These are phyloP conservation scores for Eucidaris tribuloides DNA, from an alignment of 35 echinoderm and acorn worm genomes.

Conservation along the genomic window DNA sequence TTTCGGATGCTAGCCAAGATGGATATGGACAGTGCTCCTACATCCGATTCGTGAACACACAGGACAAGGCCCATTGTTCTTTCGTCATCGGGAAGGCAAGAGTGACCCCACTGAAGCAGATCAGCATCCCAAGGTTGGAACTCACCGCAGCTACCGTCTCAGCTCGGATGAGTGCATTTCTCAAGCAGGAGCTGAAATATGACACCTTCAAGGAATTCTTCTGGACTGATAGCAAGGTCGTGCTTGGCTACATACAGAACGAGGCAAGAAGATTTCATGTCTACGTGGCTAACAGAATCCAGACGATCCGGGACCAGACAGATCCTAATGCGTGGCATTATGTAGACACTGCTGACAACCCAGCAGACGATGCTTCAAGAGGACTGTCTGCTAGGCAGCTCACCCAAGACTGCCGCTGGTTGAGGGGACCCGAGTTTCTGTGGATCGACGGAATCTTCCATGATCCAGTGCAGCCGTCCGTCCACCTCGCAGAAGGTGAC, in stretches of 20 bases:
- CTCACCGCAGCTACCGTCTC: constrained; percentile 50
- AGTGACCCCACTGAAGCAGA: constrained; percentile 59
- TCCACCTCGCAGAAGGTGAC: not conserved
- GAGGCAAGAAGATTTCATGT: constrained; percentile 45
- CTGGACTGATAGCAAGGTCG: constrained; percentile 53
- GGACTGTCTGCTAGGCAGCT: constrained; percentile 38
- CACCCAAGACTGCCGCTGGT: constrained; percentile 5
- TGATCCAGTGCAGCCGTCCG: not conserved
- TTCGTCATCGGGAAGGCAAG: constrained; percentile 3
- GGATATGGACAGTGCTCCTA: constrained; percentile 64
- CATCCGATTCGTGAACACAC: constrained; percentile 38
- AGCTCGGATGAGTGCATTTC: not conserved
- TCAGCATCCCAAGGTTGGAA: constrained; percentile 49
- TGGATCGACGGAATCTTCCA: not conserved
- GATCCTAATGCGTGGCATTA: constrained; percentile 47
- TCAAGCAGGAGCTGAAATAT: constrained; percentile 35
- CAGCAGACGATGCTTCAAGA: constrained; percentile 66
- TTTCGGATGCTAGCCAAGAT: constrained; percentile 56
- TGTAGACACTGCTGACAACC: constrained; percentile 53
- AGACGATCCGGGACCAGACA: constrained; percentile 48
- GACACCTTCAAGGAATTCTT: constrained; percentile 21
- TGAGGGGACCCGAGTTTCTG: constrained; percentile 53
- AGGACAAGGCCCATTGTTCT: not conserved
- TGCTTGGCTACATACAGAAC: constrained; percentile 51
- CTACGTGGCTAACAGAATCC: constrained; percentile 47